These are phyloP conservation scores for Dilophus febrilis DNA, from an alignment of 2,888 invertebrate genomes.

Conservation along the genomic window DNA sequence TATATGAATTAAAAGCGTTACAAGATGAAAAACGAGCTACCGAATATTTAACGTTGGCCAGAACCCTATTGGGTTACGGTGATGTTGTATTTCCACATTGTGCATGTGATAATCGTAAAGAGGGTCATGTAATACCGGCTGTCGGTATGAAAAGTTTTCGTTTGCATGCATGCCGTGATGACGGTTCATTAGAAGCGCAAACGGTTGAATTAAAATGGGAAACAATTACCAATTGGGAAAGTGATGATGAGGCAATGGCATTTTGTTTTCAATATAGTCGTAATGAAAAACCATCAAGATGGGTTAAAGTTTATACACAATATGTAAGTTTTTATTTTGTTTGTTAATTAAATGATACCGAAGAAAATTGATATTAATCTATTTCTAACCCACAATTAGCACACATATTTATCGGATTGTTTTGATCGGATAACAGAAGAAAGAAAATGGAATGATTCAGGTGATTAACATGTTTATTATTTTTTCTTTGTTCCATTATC, in stretches of 20 bases:
- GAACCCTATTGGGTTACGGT: slow-evolving; percentile 82
- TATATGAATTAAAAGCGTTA: slow-evolving; percentile 91
- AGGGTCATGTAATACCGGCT: slow-evolving; percentile 66
- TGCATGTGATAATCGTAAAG: slow-evolving; percentile 75
- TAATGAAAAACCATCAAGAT: slow-evolving; percentile 59
- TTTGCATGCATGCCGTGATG: slow-evolving; percentile 69
- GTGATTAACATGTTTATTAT: slow-evolving; percentile 51
- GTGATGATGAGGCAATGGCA: slow-evolving; percentile 84
- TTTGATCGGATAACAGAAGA: slow-evolving; percentile 93
- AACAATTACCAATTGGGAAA: slow-evolving; percentile 66
- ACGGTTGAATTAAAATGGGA: slow-evolving; percentile 74
- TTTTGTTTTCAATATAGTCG: slow-evolving; percentile 76
- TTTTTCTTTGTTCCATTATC: too few relatives aligned
- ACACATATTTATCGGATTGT: slow-evolving; percentile 48
- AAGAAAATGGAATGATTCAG: slow-evolving; percentile 66
- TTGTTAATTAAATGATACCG: neutral
- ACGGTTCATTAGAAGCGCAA: slow-evolving; percentile 60
- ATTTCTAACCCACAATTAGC: slow-evolving; percentile 25
- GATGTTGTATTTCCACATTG: slow-evolving; percentile 90
- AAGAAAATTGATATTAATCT: too few relatives aligned
- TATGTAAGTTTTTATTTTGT: slow-evolving; percentile 47
- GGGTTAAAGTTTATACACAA: slow-evolving; percentile 75
- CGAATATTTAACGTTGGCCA: slow-evolving; percentile 72
- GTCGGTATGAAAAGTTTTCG: slow-evolving; percentile 52
- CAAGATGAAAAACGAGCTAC: slow-evolving; percentile 76